These are phyloP conservation scores for Hetaerina americana DNA, from an alignment of 1,140 invertebrate species.

Conservation along the genomic window DNA sequence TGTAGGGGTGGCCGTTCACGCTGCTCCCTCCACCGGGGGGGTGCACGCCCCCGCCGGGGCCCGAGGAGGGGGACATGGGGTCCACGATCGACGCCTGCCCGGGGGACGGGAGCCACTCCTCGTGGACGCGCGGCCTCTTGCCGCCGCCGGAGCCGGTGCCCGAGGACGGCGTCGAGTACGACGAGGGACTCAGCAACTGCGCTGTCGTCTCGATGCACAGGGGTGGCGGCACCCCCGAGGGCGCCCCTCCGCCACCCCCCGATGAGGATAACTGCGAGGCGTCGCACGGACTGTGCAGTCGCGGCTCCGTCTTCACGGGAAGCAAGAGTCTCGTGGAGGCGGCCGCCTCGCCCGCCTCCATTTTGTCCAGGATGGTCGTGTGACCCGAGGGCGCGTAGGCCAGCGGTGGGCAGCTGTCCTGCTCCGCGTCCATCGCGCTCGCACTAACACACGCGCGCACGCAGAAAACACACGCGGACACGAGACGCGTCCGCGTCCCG, in stretches of 20 bases:
- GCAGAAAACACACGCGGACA: neutral
- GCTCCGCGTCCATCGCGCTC: neutral
- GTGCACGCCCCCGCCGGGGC: constrained; percentile 25
- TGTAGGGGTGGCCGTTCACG: constrained; percentile 31
- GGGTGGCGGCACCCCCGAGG: neutral
- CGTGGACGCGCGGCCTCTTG: constrained; percentile 30
- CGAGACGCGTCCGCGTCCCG: no score
- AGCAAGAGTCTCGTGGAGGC: neutral
- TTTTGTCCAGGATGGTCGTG: neutral
- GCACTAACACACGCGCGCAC: neutral
- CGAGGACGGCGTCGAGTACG: constrained; percentile 13
- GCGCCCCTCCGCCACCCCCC: no score
- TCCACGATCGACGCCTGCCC: constrained; percentile 34
- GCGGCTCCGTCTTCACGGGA: constrained; percentile 20
- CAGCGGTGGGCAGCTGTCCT: no score
- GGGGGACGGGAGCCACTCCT: constrained; percentile 29
- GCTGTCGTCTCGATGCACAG: neutral
- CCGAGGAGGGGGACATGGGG: constrained; percentile 42
- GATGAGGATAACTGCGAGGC: constrained; percentile 1
- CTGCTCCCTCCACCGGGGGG: neutral
- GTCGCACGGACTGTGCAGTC: constrained; percentile 16
- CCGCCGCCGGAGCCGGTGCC: constrained; percentile 24
- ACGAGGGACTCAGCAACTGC: neutral
- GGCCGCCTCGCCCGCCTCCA: neutral
- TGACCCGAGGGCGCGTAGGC: no score